Conservation (phyloP, 2,797 vertebrate species). For the Varecia variegata region DNA sequence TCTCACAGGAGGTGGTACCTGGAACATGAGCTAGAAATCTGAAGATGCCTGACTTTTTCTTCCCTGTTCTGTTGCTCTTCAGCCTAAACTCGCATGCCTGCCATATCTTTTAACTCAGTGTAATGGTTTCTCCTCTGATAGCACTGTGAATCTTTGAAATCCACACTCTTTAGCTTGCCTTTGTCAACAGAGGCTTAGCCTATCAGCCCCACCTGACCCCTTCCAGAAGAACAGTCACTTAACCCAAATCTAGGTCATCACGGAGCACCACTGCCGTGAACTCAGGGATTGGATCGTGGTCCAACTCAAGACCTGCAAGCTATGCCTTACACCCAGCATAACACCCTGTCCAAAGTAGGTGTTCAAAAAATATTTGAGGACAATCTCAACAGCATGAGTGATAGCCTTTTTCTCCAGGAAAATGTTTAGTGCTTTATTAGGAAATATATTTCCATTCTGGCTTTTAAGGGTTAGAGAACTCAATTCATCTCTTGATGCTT, state of each 20-base stretch:
- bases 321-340: not conserved
- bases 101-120: not conserved
- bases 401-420: not conserved
- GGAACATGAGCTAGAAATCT: not conserved
- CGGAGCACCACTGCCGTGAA: not conserved
- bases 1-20: not conserved
- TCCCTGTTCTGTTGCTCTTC: not conserved
- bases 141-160: not conserved
- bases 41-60: not conserved
- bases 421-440: slow-evolving; percentile 38
- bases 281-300: not conserved
- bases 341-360: not conserved
- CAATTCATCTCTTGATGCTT: slow-evolving; percentile 2
- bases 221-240: not conserved
- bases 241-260: not conserved
- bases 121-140: not conserved
- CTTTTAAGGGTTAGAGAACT: not conserved
- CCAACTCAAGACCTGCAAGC: not conserved
- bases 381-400: not conserved
- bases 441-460: not conserved
- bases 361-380: not conserved
- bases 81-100: not conserved
- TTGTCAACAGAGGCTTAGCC: not conserved
- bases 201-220: not conserved
- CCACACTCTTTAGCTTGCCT: not conserved